These are phyloP conservation scores for Odontamblyopus rebecca DNA, from an alignment of 2,797 vertebrate genomes.

Conservation along the genomic window DNA sequence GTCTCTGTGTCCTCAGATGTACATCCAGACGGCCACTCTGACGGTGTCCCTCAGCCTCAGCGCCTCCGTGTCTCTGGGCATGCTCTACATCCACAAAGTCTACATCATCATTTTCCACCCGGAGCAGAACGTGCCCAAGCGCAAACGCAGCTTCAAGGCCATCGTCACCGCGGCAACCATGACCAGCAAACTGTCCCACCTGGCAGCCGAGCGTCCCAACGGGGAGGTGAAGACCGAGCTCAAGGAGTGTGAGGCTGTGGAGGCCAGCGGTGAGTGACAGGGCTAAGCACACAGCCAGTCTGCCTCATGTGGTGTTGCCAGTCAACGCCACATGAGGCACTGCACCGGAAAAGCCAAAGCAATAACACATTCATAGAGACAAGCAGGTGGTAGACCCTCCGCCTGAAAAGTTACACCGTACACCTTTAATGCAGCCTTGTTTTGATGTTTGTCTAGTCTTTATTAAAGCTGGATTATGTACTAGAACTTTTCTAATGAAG, in stretches of 20 bases:
- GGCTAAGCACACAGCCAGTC: neutral
- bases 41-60: slow-evolving; percentile 97
- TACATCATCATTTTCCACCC: slow-evolving; percentile 97
- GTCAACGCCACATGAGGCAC: no score
- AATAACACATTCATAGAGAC: no score
- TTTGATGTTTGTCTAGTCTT: no score
- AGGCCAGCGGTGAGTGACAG: slow-evolving; percentile 86
- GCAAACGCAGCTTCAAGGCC: slow-evolving; percentile 97
- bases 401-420: no score
- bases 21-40: slow-evolving; percentile 98
- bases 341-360: no score
- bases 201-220: slow-evolving; percentile 92
- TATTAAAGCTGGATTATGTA: no score
- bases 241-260: slow-evolving; percentile 85
- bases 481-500: no score
- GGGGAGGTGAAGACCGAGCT: slow-evolving; percentile 96
- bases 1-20: slow-evolving; percentile 82
- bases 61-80: slow-evolving; percentile 95
- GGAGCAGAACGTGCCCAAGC: slow-evolving; percentile 95
- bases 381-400: no score
- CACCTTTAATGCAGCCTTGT: no score
- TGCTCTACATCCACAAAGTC: slow-evolving; percentile 98
- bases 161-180: slow-evolving; percentile 96
- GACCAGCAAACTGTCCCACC: slow-evolving; percentile 94
- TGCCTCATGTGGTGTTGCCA: no score